Evolutionary conservation across 2,888 invertebrate genomes (phyloP).

Genomic region (Dasypolia templi): DNA sequence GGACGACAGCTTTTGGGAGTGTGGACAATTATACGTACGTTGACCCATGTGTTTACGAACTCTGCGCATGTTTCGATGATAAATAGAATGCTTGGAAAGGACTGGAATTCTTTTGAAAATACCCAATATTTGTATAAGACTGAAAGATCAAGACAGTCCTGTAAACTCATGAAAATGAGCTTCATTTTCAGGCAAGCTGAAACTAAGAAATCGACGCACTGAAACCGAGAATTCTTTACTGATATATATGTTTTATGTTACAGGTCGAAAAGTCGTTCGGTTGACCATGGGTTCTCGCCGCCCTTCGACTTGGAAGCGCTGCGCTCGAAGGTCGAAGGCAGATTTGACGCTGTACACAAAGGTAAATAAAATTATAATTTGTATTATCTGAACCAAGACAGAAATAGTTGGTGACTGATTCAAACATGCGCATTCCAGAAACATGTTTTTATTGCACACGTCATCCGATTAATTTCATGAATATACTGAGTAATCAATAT

Average conservation of each 20-base stretch:
- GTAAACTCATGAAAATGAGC: not conserved
- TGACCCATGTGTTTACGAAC: conserved; percentile 76
- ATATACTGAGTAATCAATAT: conserved; percentile 7
- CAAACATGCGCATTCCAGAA: conserved; percentile 26
- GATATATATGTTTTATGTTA: conserved; percentile 72
- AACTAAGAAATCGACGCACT: not conserved
- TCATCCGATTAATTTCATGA: conserved; percentile 31
- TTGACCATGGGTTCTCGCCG: conserved; percentile 96
- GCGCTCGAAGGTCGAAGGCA: conserved; percentile 96
- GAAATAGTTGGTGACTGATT: conserved; percentile 16
- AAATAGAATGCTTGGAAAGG: conserved; percentile 30
- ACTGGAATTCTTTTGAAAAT: conserved; percentile 13
- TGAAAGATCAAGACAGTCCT: not conserved
- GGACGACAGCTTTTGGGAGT: conserved; percentile 76
- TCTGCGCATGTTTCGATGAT: conserved; percentile 35
- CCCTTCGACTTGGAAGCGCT: conserved; percentile 96
- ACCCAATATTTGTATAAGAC: conserved; percentile 1
- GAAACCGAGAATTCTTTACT: conserved; percentile 11
- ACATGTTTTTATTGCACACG: conserved; percentile 23
- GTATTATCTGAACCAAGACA: conserved; percentile 14
- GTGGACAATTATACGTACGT: conserved; percentile 79
- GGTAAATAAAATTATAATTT: conserved; percentile 77
- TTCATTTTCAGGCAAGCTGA: conserved; percentile 9
- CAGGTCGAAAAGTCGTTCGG: conserved; percentile 97
- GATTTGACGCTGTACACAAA: conserved; percentile 94